A percentile compares a stretch with the other conserved stretches of the same genome.
Evolutionary conservation across 2,888 invertebrate genomes (phyloP).

Genomic region (Lithophane leautieri): DNA sequence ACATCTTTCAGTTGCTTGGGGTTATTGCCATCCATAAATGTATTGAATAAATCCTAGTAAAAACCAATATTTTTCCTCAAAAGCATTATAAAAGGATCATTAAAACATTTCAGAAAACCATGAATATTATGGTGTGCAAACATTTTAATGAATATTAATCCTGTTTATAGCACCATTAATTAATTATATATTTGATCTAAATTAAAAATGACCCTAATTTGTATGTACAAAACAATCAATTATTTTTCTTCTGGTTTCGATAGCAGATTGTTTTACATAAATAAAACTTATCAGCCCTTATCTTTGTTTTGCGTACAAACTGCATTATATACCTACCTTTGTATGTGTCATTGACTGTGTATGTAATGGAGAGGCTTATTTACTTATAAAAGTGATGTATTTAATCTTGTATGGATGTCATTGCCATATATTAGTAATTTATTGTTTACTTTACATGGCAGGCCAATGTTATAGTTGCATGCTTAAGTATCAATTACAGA

Average conservation of each 20-base stretch:
- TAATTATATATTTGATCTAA: conserved; percentile 9
- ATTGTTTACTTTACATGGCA: conserved; percentile 39
- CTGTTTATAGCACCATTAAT: not conserved
- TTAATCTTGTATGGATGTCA: conserved; percentile 12
- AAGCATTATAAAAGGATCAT: not conserved
- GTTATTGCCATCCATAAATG: not conserved
- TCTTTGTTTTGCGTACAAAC: conserved; percentile 65
- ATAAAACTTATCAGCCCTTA: conserved; percentile 73
- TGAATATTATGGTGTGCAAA: not conserved
- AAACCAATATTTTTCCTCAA: not conserved
- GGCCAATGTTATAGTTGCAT: conserved; percentile 19
- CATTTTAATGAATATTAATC: not conserved
- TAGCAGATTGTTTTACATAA: conserved; percentile 69
- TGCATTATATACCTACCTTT: conserved; percentile 61
- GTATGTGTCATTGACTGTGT: conserved; percentile 67
- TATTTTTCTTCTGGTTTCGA: conserved; percentile 70
- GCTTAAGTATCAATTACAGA: not conserved
- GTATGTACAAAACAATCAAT: conserved; percentile 48
- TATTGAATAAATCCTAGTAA: not conserved
- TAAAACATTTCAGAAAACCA: not conserved
- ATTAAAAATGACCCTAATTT: conserved; percentile 36
- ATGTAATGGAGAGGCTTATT: conserved; percentile 45
- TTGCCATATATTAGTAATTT: conserved; percentile 33
- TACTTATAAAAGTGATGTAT: conserved; percentile 34
- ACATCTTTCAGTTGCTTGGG: too few relatives aligned